A percentile compares a stretch with the other conserved stretches of the same genome.
Conservation (phyloP, 2,797 vertebrate genomes). For the Sylvilagus floridanus region DNA sequence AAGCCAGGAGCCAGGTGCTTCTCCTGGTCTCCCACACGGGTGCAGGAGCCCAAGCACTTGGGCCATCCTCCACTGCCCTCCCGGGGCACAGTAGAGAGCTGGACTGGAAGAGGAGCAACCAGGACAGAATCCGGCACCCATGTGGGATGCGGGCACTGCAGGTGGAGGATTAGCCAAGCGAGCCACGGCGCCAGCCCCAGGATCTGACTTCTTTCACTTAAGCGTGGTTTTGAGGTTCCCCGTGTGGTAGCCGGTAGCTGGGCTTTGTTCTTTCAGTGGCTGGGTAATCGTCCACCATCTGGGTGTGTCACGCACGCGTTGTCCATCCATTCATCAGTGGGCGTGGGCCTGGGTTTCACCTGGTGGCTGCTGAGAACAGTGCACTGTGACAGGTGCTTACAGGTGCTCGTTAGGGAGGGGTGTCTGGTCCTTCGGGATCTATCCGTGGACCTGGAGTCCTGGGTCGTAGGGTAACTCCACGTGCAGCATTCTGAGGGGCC, state of each 20-base stretch:
- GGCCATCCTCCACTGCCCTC: no score
- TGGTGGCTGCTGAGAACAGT: not conserved
- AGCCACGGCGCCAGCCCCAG: no score
- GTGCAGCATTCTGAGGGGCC: not conserved
- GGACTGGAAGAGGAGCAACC: no score
- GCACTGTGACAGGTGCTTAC: accelerated
- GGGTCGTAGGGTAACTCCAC: accelerated
- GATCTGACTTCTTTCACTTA: not conserved
- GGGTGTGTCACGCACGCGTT: accelerated
- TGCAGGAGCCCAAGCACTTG: no score
- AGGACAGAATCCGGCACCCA: no score
- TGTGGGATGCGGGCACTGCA: no score
- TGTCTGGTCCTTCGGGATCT: not conserved
- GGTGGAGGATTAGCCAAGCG: no score
- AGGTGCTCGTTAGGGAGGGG: not conserved
- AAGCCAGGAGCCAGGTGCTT: no score
- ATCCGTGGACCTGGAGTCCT: accelerated
- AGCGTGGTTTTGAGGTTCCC: not conserved
- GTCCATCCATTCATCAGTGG: accelerated
- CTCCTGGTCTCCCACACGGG: no score
- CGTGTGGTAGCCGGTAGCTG: accelerated
- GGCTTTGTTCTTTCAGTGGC: accelerated
- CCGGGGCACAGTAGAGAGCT: no score
- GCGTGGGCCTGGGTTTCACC: accelerated
- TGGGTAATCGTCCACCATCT: accelerated